Conservation (phyloP, 2,888 invertebrate species). For the Allygus modestus region DNA sequence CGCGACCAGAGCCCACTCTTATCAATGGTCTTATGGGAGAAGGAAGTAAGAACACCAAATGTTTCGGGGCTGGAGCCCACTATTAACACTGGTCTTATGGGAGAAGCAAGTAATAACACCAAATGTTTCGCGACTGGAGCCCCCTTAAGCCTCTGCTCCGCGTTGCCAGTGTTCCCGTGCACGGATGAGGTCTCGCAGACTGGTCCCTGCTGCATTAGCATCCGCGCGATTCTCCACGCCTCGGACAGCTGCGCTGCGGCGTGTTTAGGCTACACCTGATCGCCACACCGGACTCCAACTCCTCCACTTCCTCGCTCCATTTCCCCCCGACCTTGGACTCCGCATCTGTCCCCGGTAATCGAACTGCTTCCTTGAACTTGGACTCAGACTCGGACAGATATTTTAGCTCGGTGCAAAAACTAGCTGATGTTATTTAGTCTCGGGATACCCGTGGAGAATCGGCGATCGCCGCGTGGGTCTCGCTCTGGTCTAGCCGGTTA, state of each 20-base stretch:
- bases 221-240: background rate
- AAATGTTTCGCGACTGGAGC: too few species aligned
- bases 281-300: background rate
- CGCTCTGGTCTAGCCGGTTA: too few species aligned
- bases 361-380: constrained; percentile 54
- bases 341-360: background rate
- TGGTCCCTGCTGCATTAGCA: background rate
- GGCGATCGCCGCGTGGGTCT: background rate
- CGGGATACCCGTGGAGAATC: background rate
- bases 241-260: background rate
- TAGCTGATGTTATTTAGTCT: constrained; percentile 8
- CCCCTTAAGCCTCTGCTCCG: too few species aligned
- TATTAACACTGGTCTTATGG: too few species aligned
- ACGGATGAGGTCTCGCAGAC: too few species aligned
- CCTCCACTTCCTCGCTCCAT: constrained; percentile 21
- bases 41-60: too few species aligned
- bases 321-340: constrained; percentile 8
- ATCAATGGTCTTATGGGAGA: too few species aligned
- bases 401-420: background rate
- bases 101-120: too few species aligned
- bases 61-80: too few species aligned
- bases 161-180: too few species aligned
- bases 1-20: too few species aligned
- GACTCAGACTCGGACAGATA: constrained; percentile 43
- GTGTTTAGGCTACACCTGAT: constrained; percentile 26